phyloP scores from a whole-genome alignment of 2,113 vertebrate genomes.

The Plectropomus leopardus region DNA sequence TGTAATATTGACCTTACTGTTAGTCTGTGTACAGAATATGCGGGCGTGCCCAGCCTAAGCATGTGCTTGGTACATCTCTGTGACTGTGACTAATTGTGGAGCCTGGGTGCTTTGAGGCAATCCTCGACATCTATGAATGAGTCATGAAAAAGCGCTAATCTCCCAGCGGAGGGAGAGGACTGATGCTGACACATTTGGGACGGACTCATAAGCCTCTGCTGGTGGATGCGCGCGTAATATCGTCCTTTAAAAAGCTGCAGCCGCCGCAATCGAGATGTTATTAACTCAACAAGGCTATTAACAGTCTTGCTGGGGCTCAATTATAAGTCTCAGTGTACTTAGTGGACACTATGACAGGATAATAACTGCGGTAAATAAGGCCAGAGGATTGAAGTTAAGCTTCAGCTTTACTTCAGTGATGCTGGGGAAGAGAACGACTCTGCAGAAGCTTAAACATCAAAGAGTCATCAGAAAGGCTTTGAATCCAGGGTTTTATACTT shows the following conservation, averaged over 20 bases:
- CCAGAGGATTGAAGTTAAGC: conserved; percentile 61
- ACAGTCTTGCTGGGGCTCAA: conserved; percentile 55
- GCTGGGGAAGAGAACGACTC: conserved; percentile 32
- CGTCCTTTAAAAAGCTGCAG: conserved; percentile 54
- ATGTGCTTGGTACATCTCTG: conserved; percentile 53
- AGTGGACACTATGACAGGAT: conserved; percentile 65
- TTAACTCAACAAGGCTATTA: conserved; percentile 71
- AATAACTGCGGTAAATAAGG: conserved; percentile 64
- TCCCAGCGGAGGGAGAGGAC: conserved; percentile 40
- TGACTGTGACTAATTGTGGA: conserved; percentile 58
- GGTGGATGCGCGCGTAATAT: conserved; percentile 44
- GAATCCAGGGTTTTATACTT: conserved; percentile 7
- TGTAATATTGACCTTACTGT: too few species aligned
- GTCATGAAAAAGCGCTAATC: conserved; percentile 78
- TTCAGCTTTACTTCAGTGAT: conserved; percentile 54
- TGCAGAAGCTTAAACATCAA: conserved; percentile 61
- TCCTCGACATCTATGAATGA: conserved; percentile 66
- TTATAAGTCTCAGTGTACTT: conserved; percentile 71
- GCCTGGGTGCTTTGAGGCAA: conserved; percentile 61
- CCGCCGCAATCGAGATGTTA: conserved; percentile 51
- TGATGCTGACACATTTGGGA: conserved; percentile 74
- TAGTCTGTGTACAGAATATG: neutral
- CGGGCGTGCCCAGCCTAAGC: conserved; percentile 11
- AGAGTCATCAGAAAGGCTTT: conserved; percentile 57
- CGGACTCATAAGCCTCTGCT: conserved; percentile 60